Percentiles rank a stretch among this genome's conserved stretches.
phyloP scores from a whole-genome alignment of 1,140 invertebrate species.

The Drosophila miranda region DNA sequence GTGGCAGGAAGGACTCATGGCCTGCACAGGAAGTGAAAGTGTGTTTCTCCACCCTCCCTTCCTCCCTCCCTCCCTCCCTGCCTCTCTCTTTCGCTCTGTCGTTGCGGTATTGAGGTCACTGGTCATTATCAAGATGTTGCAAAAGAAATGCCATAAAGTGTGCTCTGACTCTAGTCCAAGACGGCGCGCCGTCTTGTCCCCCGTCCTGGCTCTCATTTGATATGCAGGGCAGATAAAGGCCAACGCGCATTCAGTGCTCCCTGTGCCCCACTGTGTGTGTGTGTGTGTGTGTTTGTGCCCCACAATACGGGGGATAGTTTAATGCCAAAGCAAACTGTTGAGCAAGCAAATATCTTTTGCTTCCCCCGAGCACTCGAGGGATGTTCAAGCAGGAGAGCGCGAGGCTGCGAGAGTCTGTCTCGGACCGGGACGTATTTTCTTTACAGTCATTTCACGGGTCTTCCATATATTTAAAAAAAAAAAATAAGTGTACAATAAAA shows the following conservation, averaged over 20 bases:
- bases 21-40: slow-evolving; percentile 67
- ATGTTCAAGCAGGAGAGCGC: neutral
- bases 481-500: too few species aligned
- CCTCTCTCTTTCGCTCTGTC: slow-evolving; percentile 24
- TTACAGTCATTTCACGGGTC: too few species aligned
- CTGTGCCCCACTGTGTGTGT: neutral
- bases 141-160: slow-evolving; percentile 72
- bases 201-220: slow-evolving; percentile 62
- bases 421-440: too few species aligned
- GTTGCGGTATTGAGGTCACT: slow-evolving; percentile 67
- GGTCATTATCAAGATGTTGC: slow-evolving; percentile 79
- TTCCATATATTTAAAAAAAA: too few species aligned
- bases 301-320: slow-evolving; percentile 25
- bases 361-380: slow-evolving; percentile 13
- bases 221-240: slow-evolving; percentile 78
- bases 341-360: slow-evolving; percentile 29
- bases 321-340: slow-evolving; percentile 59
- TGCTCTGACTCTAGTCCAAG: slow-evolving; percentile 19
- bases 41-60: slow-evolving; percentile 31
- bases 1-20: slow-evolving; percentile 15
- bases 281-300: slow-evolving; percentile 13
- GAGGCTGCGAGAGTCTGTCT: too few species aligned
- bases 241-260: slow-evolving; percentile 66
- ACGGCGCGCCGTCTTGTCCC: neutral
- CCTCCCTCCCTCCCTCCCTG: neutral